Conservation (phyloP, 2,797 vertebrate species). For the Onychomys arenicola region DNA sequence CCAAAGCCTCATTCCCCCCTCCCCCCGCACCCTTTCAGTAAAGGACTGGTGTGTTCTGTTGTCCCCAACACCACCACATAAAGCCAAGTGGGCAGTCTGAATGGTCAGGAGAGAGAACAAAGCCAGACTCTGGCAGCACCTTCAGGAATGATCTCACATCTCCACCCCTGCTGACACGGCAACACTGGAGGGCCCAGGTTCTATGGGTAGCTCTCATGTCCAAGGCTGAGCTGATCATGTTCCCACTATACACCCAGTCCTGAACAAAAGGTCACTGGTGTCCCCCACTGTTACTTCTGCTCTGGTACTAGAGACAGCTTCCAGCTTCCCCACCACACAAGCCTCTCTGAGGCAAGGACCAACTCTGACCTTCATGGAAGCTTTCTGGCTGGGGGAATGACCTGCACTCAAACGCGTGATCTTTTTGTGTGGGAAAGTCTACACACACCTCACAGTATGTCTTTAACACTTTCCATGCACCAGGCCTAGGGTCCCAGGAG, state of each 20-base stretch:
- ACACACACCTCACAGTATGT: background rate
- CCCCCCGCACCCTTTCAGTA: background rate
- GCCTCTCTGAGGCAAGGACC: background rate
- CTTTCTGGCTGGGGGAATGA: background rate
- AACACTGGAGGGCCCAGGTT: background rate
- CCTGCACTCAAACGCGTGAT: fast-evolving
- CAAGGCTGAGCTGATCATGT: background rate
- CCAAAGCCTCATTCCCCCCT: background rate
- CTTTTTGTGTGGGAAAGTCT: background rate
- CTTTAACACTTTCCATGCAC: background rate
- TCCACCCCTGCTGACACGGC: fast-evolving
- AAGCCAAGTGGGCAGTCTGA: background rate
- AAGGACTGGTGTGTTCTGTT: background rate
- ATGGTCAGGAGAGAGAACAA: background rate
- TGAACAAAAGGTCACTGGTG: background rate
- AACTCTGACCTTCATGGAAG: background rate
- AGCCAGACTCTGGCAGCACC: background rate
- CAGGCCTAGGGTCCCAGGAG: background rate
- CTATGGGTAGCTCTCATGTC: background rate
- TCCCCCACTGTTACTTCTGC: background rate
- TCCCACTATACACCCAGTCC: background rate
- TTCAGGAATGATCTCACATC: background rate
- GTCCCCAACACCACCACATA: background rate
- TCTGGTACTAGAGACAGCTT: background rate
- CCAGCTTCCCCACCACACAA: background rate